These are phyloP conservation scores for Philopotamus ludificatus DNA, from an alignment of 1,140 invertebrate species.

Conservation along the genomic window DNA sequence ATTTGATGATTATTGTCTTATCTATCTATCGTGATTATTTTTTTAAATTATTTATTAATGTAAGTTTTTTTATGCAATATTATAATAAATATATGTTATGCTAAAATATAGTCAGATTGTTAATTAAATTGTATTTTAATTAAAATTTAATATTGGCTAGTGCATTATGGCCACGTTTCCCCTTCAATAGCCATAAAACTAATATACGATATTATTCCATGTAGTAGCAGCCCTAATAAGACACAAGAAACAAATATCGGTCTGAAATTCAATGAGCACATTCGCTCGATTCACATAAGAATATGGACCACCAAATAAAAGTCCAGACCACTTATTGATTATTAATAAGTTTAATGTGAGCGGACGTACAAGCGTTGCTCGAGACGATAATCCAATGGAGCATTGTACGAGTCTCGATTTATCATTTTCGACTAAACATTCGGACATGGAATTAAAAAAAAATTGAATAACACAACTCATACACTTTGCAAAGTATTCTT, in stretches of 20 bases:
- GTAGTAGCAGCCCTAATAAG: conserved; percentile 23
- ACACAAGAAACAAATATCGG: conserved; percentile 25
- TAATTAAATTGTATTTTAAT: too few relatives aligned
- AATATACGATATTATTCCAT: conserved; percentile 26
- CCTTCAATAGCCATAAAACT: conserved; percentile 7
- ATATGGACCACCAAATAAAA: conserved; percentile 7
- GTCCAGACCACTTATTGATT: conserved; percentile 19
- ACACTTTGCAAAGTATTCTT: conserved; percentile 30
- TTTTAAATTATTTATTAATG: too few relatives aligned
- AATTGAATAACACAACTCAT: conserved; percentile 28
- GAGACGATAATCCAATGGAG: too few relatives aligned
- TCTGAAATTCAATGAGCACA: conserved; percentile 10
- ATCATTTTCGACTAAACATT: too few relatives aligned
- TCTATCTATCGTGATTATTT: too few relatives aligned
- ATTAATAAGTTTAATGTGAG: conserved; percentile 25
- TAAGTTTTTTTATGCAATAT: too few relatives aligned
- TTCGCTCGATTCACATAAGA: background rate
- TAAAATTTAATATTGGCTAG: too few relatives aligned
- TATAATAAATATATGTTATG: too few relatives aligned
- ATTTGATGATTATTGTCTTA: too few relatives aligned
- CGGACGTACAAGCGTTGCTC: conserved; percentile 14
- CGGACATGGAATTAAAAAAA: background rate
- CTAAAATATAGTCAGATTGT: too few relatives aligned
- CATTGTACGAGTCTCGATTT: too few relatives aligned
- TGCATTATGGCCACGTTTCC: too few relatives aligned